phyloP scores from a whole-genome alignment of 2,797 vertebrate species.

The Myotis daubentonii region DNA sequence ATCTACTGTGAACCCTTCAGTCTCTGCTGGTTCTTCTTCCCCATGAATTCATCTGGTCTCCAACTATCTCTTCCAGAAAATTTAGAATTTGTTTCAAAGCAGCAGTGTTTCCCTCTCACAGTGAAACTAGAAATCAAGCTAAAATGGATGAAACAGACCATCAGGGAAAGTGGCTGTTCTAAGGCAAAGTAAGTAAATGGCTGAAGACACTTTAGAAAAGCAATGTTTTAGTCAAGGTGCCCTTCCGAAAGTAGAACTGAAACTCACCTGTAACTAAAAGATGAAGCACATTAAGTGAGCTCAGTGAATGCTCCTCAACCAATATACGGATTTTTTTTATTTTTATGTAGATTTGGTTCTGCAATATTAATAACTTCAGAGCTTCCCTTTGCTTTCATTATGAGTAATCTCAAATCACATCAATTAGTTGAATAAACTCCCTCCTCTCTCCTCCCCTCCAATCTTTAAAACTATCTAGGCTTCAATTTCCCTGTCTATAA shows the following conservation, averaged over 20 bases:
- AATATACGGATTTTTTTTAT: neutral
- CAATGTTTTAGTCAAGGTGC: neutral
- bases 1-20: neutral
- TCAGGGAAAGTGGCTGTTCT: neutral
- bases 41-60: neutral
- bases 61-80: neutral
- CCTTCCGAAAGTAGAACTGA: neutral
- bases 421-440: neutral
- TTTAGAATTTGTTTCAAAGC: neutral
- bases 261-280: neutral
- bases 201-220: neutral
- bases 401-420: neutral
- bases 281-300: neutral
- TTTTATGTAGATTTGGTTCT: neutral
- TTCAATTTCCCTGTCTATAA: slow-evolving; percentile 25
- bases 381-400: slow-evolving; percentile 12
- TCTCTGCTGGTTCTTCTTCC: neutral
- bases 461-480: neutral
- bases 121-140: neutral
- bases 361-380: neutral
- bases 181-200: neutral
- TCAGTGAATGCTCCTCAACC: neutral
- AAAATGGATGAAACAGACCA: neutral
- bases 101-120: neutral
- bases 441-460: no score